Evolutionary conservation across 1,140 invertebrate genomes (phyloP).

Genomic region (Chrysopa pallens): DNA sequence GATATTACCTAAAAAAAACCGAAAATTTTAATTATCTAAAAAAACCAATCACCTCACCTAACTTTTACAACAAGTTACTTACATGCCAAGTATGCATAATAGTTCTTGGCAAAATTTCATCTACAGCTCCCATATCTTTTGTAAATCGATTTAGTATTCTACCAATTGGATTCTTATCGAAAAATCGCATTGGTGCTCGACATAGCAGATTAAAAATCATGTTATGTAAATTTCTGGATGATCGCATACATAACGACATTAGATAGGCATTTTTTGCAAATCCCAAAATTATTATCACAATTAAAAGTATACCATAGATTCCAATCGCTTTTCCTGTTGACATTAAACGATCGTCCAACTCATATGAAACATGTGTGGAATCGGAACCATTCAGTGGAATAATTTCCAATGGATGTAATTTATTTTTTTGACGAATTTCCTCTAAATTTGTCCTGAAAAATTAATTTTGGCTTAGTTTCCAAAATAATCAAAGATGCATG

Average conservation of each 20-base stretch:
- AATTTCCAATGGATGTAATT: too few species aligned
- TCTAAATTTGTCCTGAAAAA: too few species aligned
- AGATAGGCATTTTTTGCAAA: too few species aligned
- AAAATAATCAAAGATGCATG: too few species aligned
- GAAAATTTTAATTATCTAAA: neutral
- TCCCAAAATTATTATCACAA: too few species aligned
- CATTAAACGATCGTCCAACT: too few species aligned
- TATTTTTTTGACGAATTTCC: too few species aligned
- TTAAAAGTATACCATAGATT: too few species aligned
- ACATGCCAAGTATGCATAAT: constrained; percentile 58
- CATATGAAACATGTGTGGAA: too few species aligned
- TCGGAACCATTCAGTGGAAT: too few species aligned
- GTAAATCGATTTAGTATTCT: constrained; percentile 49
- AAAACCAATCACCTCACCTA: neutral
- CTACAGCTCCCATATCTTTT: constrained; percentile 55
- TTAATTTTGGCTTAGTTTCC: too few species aligned
- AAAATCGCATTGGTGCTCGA: constrained; percentile 50
- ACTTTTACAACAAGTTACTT: neutral
- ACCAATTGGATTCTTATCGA: constrained; percentile 51
- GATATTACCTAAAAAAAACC: constrained; percentile 14
- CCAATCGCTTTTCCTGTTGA: too few species aligned
- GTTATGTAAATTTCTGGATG: constrained; percentile 41
- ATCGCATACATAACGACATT: constrained; percentile 26
- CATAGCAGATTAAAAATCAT: constrained; percentile 34
- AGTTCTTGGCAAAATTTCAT: constrained; percentile 59